A percentile compares a stretch with the other conserved stretches of the same genome.
Conservation (phyloP, 2,888 invertebrate genomes). For the Trachelus tabidus region DNA sequence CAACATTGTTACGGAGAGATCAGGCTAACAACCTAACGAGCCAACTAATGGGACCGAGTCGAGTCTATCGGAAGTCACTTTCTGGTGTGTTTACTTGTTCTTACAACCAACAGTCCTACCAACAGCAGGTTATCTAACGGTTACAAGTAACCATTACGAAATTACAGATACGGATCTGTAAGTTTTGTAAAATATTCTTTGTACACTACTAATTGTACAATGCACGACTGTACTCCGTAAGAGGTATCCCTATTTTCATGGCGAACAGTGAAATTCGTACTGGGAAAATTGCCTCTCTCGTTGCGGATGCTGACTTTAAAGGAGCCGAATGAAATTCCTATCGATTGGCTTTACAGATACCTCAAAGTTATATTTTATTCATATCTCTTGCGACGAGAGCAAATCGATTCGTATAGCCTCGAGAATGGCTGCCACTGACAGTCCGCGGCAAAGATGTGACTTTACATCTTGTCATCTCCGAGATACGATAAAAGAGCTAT, state of each 20-base stretch:
- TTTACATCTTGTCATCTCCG: background rate
- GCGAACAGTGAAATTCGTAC: background rate
- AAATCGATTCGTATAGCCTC: background rate
- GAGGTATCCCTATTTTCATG: background rate
- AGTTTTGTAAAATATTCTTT: background rate
- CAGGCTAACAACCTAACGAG: background rate
- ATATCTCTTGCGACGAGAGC: background rate
- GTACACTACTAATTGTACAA: background rate
- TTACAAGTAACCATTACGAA: background rate
- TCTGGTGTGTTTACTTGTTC: background rate
- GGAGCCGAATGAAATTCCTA: background rate
- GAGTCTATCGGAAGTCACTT: background rate
- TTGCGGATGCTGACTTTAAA: background rate
- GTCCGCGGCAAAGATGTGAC: background rate
- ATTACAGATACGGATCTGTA: background rate
- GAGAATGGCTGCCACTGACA: background rate
- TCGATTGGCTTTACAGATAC: background rate
- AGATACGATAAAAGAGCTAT: background rate
- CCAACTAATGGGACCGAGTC: background rate
- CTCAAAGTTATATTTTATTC: background rate
- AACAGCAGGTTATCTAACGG: background rate
- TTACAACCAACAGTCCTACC: background rate
- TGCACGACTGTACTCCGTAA: background rate
- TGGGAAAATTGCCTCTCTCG: background rate
- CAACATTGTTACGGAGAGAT: constrained; percentile 10